Evolutionary conservation across 1,140 invertebrate genomes (phyloP).

Genomic region (Rhysida immarginata): DNA sequence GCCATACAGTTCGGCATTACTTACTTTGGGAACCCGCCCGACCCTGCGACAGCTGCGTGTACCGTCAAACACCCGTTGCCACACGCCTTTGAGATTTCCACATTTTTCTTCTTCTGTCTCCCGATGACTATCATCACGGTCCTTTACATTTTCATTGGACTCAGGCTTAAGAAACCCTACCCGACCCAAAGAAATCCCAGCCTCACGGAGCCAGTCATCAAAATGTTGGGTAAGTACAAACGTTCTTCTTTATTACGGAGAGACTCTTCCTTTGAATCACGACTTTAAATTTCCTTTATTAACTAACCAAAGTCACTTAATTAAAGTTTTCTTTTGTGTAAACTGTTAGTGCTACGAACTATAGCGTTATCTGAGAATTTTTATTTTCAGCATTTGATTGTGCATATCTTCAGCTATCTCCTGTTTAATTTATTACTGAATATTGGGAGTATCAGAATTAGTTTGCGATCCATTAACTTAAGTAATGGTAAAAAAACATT

Average conservation of each 20-base stretch:
- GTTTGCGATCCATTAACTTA: too few species aligned
- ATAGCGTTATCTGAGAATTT: too few species aligned
- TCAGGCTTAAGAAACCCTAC: constrained; percentile 43
- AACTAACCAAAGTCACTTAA: too few species aligned
- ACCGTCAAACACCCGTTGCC: constrained; percentile 19
- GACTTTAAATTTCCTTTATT: too few species aligned
- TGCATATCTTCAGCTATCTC: too few species aligned
- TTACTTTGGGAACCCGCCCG: neutral
- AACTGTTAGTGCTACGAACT: too few species aligned
- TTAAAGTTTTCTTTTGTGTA: too few species aligned
- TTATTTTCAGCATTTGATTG: too few species aligned
- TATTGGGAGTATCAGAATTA: too few species aligned
- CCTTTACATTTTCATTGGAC: constrained; percentile 63
- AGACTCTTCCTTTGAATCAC: too few species aligned
- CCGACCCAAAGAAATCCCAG: neutral
- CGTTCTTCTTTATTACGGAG: neutral
- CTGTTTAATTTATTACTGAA: too few species aligned
- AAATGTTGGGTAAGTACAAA: constrained; percentile 13
- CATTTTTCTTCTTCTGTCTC: constrained; percentile 64
- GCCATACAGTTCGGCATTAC: constrained; percentile 31
- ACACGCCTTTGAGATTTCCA: constrained; percentile 66
- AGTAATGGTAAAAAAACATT: too few species aligned
- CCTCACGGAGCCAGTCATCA: constrained; percentile 9
- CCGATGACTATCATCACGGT: constrained; percentile 74
- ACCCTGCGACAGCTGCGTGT: neutral